These are phyloP conservation scores for Heteromurus nitidus DNA, from an alignment of 2,888 invertebrate genomes.

Conservation along the genomic window DNA sequence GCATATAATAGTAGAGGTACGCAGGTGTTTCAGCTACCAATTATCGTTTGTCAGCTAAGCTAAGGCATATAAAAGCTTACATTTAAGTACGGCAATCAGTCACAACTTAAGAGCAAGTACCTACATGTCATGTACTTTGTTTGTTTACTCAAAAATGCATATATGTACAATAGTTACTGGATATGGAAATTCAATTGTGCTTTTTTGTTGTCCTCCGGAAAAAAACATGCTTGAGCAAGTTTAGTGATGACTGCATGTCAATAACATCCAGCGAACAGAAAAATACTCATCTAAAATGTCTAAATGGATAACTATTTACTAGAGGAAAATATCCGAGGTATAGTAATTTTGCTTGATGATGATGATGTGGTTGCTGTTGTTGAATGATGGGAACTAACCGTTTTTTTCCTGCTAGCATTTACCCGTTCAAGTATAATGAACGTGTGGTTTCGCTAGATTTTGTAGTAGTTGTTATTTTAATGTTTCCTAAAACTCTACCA, in stretches of 20 bases:
- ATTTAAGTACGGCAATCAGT: background rate
- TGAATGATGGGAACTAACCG: background rate
- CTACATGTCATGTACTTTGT: background rate
- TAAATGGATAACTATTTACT: background rate
- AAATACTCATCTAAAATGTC: background rate
- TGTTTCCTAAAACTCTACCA: background rate
- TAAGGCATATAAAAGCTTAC: background rate
- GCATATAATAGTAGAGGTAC: too few relatives aligned
- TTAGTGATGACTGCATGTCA: constrained; percentile 12
- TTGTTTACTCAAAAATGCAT: background rate
- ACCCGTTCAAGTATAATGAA: background rate
- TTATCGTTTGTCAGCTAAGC: background rate
- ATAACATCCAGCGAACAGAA: constrained; percentile 38
- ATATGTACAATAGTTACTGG: background rate
- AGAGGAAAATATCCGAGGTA: constrained; percentile 17
- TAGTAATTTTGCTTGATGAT: constrained; percentile 40
- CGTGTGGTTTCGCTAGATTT: background rate
- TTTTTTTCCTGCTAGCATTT: constrained; percentile 15
- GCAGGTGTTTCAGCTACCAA: too few relatives aligned
- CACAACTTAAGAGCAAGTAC: background rate
- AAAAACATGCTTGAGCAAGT: background rate
- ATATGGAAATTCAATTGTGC: background rate
- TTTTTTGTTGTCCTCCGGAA: background rate
- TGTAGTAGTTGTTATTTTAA: background rate
- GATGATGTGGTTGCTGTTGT: constrained; percentile 17